Evolutionary conservation across 2,888 invertebrate species (phyloP), one percentile per base, ranked within the genome.

Genomic region (Dasypolia templi): DNA sequence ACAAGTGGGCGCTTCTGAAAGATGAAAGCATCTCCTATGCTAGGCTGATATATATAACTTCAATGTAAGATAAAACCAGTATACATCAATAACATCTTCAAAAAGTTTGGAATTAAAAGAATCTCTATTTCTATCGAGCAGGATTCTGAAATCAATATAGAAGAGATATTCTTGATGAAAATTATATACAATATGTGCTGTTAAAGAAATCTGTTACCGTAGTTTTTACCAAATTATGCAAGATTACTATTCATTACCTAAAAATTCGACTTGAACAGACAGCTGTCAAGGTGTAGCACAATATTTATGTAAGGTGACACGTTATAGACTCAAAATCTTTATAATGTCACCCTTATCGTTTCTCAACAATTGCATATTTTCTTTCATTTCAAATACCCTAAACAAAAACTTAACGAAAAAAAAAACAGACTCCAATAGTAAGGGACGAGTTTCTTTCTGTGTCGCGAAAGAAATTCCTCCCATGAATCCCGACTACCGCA

Each of bases 391-490:
- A 17, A n/a, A 49, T n/a, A 42, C n/a, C n/a, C 0, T 14, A 53
- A 14, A 58, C 11, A 14, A 63, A 69, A 70, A 63, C n/a, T n/a
- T 22, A 26, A n/a, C n/a, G 17, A 46, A 22, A 4, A 29, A 64
- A 56, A 51, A 26, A 53, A 32, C 35, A 3, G 17, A 61, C 74
- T 61, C 70, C 75, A 74, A 75, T 88, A 75, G 90, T 91, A 89
- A 73, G 86, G 89, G 86, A 42, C 12, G 62, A 78, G 83, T 87
- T 85, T 88, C 86, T 88, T 88, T 89, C 81, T 83, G 82, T 86
- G 89, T 87, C 88, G 86, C 85, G 75, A 85, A 88, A 89, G 89
- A 89, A 91, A 89, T 89, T 87, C 85, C 86, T 79, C 82, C 78
- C 84, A 79, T 86, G 88, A 88, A 89, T 87, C 85, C 81, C 83